Evolutionary conservation across 2,113 vertebrate genomes (phyloP), one percentile per base, ranked within the genome.

Genomic region (Antechinus flavipes): DNA sequence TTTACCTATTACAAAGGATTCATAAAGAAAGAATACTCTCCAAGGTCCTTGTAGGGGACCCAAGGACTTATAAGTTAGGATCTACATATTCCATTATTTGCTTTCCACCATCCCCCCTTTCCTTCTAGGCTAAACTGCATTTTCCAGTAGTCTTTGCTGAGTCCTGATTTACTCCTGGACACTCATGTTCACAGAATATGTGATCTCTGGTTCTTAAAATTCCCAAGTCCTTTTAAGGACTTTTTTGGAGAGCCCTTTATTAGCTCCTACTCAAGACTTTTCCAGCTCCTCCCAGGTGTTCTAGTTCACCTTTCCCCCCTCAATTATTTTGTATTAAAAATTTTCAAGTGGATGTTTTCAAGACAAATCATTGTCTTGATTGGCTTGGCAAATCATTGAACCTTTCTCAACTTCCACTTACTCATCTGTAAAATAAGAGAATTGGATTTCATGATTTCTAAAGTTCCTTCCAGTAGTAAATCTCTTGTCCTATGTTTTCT

Each of bases 81-180:
- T 30, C 30, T 90, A 56, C 23, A 0, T 2, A 54, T 49, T 76
- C 50, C 22, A 1, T 12, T 24, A 76, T n/a, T n/a, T 76, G 61
- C 35, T 76, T 76, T 76, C 35, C 42, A 42, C 42, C 42, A 42
- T 50, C 46, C 53, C 4, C 30, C 58, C 35, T 89, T 47, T 76
- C 30, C 61, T 55, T 90, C 30, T 55, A 2, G 0, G 16, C 89
- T 8, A 10, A 89, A 89, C 52, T 76, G 35, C 16, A n/a, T 76
- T 76, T n/a, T 35, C 7, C 16, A 46, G 50, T 4, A 26, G 49
- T 26, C 16, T 0, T 68, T 26, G 8, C 0, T 12, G 53, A 50
- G 52, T 10, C 90, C 42, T 90, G 42, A 94, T 90, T n/a, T 47
- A 16, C 54, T 93, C 90, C 46, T 93, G 92, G 8, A 52, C 0